Evolutionary conservation across 1,140 invertebrate species (phyloP).

Genomic region (Bombus superbus): DNA sequence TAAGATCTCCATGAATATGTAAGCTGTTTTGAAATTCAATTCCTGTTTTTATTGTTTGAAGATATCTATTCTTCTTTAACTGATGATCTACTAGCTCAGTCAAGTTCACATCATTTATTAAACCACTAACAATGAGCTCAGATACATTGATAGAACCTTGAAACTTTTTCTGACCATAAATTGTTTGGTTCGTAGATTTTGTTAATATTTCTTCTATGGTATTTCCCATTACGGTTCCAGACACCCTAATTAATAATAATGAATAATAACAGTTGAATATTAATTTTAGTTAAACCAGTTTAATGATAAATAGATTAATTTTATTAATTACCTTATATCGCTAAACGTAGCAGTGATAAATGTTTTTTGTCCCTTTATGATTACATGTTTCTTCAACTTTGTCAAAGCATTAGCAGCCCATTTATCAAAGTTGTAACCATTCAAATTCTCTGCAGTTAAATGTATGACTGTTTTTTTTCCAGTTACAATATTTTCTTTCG

Average conservation of each 20-base stretch:
- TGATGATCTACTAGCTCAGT: constrained; percentile 53
- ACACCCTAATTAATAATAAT: constrained; percentile 46
- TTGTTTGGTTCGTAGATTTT: constrained; percentile 63
- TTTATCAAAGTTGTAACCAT: constrained; percentile 67
- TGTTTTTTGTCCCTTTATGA: constrained; percentile 67
- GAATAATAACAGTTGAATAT: neutral
- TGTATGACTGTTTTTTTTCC: constrained; percentile 64
- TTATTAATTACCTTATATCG: constrained; percentile 59
- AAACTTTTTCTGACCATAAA: constrained; percentile 62
- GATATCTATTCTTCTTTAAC: constrained; percentile 55
- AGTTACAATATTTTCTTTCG: constrained; percentile 61
- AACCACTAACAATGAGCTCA: constrained; percentile 56
- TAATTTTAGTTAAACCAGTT: neutral
- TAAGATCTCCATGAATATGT: constrained; percentile 65
- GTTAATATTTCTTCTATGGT: constrained; percentile 54
- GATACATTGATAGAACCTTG: constrained; percentile 55
- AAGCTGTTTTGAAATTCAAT: constrained; percentile 62
- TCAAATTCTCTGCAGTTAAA: constrained; percentile 52
- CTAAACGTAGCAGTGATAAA: constrained; percentile 62
- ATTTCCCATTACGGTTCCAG: constrained; percentile 58
- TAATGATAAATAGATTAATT: neutral
- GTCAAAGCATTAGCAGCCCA: constrained; percentile 56
- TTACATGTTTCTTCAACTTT: constrained; percentile 7
- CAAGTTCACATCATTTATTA: constrained; percentile 70
- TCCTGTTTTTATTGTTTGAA: constrained; percentile 62